Evolutionary conservation across 2,113 vertebrate genomes (phyloP).

Genomic region (Stercorarius parasiticus): DNA sequence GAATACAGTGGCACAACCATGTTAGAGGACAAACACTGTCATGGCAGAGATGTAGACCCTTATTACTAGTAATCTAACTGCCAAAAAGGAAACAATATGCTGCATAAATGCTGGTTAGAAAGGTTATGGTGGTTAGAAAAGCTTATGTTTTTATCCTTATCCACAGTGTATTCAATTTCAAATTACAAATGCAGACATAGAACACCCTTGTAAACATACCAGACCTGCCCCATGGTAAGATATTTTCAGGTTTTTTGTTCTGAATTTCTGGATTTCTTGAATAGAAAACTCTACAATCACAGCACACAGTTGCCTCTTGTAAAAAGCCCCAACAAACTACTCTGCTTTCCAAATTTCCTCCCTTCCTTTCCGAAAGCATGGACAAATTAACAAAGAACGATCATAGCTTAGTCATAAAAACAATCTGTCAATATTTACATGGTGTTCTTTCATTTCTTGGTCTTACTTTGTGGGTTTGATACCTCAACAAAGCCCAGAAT

Average conservation of each 20-base stretch:
- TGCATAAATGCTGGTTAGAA: not conserved
- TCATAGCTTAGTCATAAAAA: constrained; percentile 27
- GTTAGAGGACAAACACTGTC: not conserved
- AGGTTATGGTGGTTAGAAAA: constrained; percentile 9
- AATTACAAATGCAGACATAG: not conserved
- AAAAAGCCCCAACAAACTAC: not conserved
- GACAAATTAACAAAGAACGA: constrained; percentile 24
- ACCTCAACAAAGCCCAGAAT: not conserved
- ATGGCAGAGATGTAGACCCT: not conserved
- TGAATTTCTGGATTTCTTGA: not conserved
- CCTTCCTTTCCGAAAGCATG: constrained; percentile 16
- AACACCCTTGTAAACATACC: not conserved
- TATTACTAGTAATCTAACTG: not conserved
- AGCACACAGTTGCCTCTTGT: not conserved
- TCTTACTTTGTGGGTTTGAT: not conserved
- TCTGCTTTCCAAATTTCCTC: constrained; percentile 19
- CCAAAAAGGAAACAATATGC: constrained; percentile 7
- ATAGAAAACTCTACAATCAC: not conserved
- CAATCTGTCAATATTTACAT: constrained; percentile 26
- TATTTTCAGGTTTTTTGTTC: rapidly evolving
- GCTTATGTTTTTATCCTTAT: not conserved
- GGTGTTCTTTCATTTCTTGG: not conserved
- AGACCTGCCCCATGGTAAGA: not conserved
- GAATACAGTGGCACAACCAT: not conserved
- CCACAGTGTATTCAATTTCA: not conserved